phyloP scores from a whole-genome alignment of 1,140 invertebrate genomes.

The honey bee (Apis mellifera) region DNA sequence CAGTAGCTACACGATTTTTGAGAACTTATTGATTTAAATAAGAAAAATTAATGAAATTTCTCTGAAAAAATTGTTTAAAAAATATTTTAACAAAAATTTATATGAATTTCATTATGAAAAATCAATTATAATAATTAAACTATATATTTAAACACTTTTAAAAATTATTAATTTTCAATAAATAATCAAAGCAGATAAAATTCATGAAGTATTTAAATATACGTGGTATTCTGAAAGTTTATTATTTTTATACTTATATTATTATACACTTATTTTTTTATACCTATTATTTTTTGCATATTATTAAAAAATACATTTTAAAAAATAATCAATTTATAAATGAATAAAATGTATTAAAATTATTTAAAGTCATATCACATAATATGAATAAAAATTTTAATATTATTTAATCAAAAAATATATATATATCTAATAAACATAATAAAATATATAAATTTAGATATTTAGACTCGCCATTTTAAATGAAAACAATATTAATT shows the following conservation, averaged over 20 bases:
- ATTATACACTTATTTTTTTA: not conserved
- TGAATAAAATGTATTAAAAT: constrained; percentile 40
- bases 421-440: not conserved
- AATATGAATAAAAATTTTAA: too few species aligned
- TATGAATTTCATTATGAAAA: constrained; percentile 12
- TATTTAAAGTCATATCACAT: constrained; percentile 20
- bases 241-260: constrained; percentile 8
- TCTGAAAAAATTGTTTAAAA: not conserved
- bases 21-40: constrained; percentile 33
- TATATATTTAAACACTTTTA: not conserved
- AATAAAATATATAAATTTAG: not conserved
- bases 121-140: not conserved
- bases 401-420: too few species aligned
- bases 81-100: not conserved
- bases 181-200: not conserved
- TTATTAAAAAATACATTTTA: not conserved
- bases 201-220: not conserved
- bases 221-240: constrained; percentile 6
- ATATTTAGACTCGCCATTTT: not conserved
- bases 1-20: constrained; percentile 18
- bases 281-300: not conserved
- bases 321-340: constrained; percentile 16
- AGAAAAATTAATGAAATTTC: not conserved
- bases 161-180: not conserved
- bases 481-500: not conserved